phyloP scores from a whole-genome alignment of 2,888 invertebrate genomes.

The Hirtodrosophila histrioides region DNA sequence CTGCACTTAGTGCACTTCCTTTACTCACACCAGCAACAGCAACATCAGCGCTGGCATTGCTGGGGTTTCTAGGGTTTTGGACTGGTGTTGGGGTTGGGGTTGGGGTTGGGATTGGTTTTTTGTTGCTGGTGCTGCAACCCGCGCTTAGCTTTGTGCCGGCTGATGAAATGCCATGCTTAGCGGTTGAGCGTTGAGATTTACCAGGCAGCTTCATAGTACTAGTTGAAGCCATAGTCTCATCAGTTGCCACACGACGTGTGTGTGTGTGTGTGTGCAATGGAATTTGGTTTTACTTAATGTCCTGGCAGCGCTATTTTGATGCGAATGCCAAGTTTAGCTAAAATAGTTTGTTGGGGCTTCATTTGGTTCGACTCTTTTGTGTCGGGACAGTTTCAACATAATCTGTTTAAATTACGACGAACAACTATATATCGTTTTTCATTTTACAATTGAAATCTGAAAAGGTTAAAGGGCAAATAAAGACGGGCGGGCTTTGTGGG shows the following conservation, averaged over 20 bases:
- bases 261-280: constrained; percentile 11
- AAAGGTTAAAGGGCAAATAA: constrained; percentile 6
- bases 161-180: constrained; percentile 79
- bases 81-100: constrained; percentile 1
- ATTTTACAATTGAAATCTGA: too few species aligned
- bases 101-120: constrained; percentile 7
- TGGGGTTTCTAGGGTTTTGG: constrained; percentile 45
- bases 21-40: constrained; percentile 38
- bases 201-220: constrained; percentile 20
- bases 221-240: constrained; percentile 44
- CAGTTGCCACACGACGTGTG: constrained; percentile 38
- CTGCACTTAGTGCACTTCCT: constrained; percentile 73
- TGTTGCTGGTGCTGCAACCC: constrained; percentile 3
- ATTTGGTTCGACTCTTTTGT: background rate
- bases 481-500: background rate
- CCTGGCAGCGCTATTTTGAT: constrained; percentile 25
- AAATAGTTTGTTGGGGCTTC: constrained; percentile 23
- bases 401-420: background rate
- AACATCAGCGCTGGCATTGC: constrained; percentile 39
- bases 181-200: constrained; percentile 74
- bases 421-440: too few species aligned
- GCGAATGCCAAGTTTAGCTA: constrained; percentile 8
- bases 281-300: constrained; percentile 61
- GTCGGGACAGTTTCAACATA: background rate
- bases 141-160: constrained; percentile 42